These are phyloP conservation scores for Plectus sambesii DNA, from an alignment of 1,140 invertebrate genomes.

Conservation along the genomic window DNA sequence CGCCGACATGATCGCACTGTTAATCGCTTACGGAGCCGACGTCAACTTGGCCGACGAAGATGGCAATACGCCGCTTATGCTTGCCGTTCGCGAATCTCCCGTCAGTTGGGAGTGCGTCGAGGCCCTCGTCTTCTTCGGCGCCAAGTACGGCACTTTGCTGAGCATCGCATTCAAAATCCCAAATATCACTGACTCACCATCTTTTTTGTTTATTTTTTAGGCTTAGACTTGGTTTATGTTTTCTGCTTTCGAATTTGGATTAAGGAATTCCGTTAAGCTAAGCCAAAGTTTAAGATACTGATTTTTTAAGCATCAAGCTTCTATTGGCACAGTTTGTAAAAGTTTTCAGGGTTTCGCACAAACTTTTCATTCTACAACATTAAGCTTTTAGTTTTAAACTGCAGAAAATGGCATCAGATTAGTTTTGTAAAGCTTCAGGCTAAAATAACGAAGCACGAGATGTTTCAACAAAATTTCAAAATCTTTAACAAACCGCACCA, in stretches of 20 bases:
- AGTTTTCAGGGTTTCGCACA: not conserved
- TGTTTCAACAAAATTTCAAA: too few relatives aligned
- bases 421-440: not conserved
- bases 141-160: slow-evolving; percentile 29
- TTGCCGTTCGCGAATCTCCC: slow-evolving; percentile 42
- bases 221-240: not conserved
- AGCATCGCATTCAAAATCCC: not conserved
- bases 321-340: too few relatives aligned
- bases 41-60: slow-evolving; percentile 42
- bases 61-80: slow-evolving; percentile 42
- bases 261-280: not conserved
- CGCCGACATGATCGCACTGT: slow-evolving; percentile 39
- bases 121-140: slow-evolving; percentile 41
- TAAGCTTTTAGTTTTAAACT: not conserved
- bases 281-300: not conserved
- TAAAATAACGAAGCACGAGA: not conserved
- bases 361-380: not conserved
- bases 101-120: slow-evolving; percentile 43
- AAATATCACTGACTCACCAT: not conserved
- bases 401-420: not conserved
- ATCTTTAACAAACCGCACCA: too few relatives aligned
- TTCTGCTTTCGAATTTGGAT: not conserved
- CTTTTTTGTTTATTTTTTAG: not conserved
- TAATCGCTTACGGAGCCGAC: slow-evolving; percentile 42
- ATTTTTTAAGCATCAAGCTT: too few relatives aligned